Evolutionary conservation across 53 echinoderm and acorn worm species (phyloP), one percentile per base, ranked within the genome.

Genomic region (Patiria pectinifera): DNA sequence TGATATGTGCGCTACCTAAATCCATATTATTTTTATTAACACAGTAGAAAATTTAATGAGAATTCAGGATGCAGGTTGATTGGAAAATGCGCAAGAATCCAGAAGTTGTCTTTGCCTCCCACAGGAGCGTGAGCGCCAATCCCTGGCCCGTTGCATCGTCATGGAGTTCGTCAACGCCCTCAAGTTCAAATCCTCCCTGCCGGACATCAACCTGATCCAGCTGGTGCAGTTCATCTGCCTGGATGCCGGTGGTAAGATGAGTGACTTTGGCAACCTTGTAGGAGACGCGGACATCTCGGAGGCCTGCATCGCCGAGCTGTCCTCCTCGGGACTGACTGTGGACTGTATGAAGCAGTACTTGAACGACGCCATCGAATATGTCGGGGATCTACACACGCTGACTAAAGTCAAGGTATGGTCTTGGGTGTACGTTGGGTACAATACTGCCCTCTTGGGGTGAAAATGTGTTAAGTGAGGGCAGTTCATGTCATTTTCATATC

Each of bases 241-340:
- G 88, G 98, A 98, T 74, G 98, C 98, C 16, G 98, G 98, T 10
- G 98, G 98, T 46, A 93, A 95, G 92, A 95, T 98, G 92, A 98
- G 95, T 49, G 96, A 98, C 91, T 97, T 97, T 80, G 94, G 95
- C 60, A 95, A 92, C 87, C 87, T 87, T 24, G 87, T 87, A n/a
- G 87, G 87, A 21, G 87, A 87, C 44, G 91, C 35, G 2, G 91
- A 91, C 12, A 70, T 91, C 82, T 82, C 82, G 0, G 82, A 82
- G 4, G 82, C 82, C 2, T 91, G 82, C 71, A 91, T 81, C 66
- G 82, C 91, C 69, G 91, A 91, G 72, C 45, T 93, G 7, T 89
- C 61, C 10, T 60, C 81, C 59, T 93, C 81, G 22, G 78, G 87
- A 8, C 60, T 87, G n/a, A 77, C 96, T 19, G 92, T 94, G 62